Evolutionary conservation across 2,888 invertebrate species (phyloP).

Genomic region (Pterostichus niger): DNA sequence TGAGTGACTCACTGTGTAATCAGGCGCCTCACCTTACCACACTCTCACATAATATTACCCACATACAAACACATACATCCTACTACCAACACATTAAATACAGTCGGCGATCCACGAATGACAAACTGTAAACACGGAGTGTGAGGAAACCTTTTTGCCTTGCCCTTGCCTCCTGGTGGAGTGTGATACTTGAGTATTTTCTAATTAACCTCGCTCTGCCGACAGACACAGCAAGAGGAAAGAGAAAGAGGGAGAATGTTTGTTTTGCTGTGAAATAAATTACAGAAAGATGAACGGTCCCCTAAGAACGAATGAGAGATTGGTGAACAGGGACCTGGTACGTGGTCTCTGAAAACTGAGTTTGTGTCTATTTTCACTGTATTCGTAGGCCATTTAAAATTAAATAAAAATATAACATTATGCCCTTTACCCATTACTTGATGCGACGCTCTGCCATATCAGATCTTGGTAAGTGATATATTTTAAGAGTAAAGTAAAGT

Average conservation of each 20-base stretch:
- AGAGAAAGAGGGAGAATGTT: conserved; percentile 33
- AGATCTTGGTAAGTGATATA: no score
- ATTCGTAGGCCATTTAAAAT: no score
- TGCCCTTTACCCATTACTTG: no score
- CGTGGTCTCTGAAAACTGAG: no score
- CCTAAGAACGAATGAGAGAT: conserved; percentile 46
- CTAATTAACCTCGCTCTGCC: conserved; percentile 57
- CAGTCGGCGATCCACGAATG: conserved; percentile 1
- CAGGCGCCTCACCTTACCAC: conserved; percentile 26
- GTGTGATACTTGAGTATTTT: conserved; percentile 55
- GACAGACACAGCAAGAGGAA: not conserved
- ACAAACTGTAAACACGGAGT: conserved; percentile 8
- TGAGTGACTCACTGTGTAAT: conserved; percentile 35
- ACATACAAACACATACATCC: conserved; percentile 7
- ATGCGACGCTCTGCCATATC: no score
- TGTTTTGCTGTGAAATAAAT: conserved; percentile 61
- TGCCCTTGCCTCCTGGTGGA: not conserved
- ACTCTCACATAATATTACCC: not conserved
- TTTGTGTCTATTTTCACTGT: no score
- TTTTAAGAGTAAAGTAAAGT: no score
- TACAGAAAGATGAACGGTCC: conserved; percentile 59
- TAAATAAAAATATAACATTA: no score
- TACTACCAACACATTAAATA: conserved; percentile 21
- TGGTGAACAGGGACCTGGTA: conserved; percentile 14
- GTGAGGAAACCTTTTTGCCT: not conserved